Conservation (phyloP, 2,113 vertebrate genomes). For the Campylorhamphus procurvoides region DNA sequence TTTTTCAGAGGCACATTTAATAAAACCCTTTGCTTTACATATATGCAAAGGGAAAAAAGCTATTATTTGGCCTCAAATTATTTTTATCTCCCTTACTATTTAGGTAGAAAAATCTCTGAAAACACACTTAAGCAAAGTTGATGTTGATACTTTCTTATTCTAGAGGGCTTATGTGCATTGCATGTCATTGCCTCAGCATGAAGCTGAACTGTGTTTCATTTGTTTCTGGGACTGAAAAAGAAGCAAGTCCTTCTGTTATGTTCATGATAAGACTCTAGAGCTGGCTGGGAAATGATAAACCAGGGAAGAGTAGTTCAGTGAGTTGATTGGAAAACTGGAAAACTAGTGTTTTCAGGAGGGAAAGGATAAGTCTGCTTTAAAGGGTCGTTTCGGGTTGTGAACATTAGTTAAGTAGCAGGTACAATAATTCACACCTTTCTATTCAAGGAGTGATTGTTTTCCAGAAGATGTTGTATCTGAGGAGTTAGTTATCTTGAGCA, state of each 20-base stretch:
- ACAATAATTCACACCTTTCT: not conserved
- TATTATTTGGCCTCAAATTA: not conserved
- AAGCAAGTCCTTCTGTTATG: not conserved
- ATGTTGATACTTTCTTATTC: not conserved
- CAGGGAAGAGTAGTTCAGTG: not conserved
- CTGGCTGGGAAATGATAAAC: not conserved
- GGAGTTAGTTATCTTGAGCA: not conserved
- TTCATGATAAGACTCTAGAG: not conserved
- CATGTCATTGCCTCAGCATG: not conserved
- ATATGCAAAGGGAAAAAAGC: not conserved
- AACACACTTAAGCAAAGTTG: not conserved
- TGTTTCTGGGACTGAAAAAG: not conserved
- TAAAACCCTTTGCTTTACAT: not conserved
- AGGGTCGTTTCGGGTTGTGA: not conserved
- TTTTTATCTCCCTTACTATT: not conserved
- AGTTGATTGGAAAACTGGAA: not conserved
- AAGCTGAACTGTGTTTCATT: not conserved
- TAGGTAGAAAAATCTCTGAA: not conserved
- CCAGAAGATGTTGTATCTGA: not conserved
- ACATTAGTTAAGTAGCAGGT: not conserved
- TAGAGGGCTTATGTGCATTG: not conserved
- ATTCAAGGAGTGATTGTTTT: not conserved
- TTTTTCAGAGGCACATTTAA: not conserved
- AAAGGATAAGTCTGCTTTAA: not conserved
- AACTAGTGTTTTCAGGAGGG: not conserved